Evolutionary conservation across 2,888 invertebrate genomes (phyloP).

Genomic region (Aromia moschata): DNA sequence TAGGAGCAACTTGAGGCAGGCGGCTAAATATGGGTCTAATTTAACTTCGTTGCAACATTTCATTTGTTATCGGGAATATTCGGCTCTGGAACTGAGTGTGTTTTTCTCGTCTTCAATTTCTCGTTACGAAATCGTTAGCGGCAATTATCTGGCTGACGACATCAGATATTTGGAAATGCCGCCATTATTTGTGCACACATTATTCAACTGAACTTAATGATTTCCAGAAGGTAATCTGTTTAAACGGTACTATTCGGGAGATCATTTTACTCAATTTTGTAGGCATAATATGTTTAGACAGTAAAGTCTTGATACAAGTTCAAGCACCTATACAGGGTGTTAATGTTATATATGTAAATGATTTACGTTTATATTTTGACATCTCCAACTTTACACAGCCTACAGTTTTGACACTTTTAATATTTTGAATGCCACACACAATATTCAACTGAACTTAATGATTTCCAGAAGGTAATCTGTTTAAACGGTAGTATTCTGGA

Average conservation of each 20-base stretch:
- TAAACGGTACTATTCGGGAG: background rate
- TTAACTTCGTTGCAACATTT: background rate
- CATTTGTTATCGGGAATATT: background rate
- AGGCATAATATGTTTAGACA: background rate
- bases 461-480: background rate
- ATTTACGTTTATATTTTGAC: no score
- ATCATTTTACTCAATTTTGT: background rate
- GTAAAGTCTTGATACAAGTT: no score
- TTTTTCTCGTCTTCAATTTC: no score
- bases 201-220: background rate
- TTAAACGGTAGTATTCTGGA: background rate
- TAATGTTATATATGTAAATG: no score
- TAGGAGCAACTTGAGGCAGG: slow-evolving; percentile 7
- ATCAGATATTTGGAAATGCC: background rate
- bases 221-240: background rate
- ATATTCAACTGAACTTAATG: background rate
- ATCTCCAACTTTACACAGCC: no score
- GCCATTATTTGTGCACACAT: background rate
- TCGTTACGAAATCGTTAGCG: background rate
- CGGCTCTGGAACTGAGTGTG: background rate
- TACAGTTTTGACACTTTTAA: no score
- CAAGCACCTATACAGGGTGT: no score
- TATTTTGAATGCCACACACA: no score
- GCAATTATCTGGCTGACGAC: background rate
- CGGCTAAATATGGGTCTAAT: slow-evolving; percentile 2